phyloP scores from a whole-genome alignment of 92 coral and sea anemone genomes.

The Phenganax marumi region DNA sequence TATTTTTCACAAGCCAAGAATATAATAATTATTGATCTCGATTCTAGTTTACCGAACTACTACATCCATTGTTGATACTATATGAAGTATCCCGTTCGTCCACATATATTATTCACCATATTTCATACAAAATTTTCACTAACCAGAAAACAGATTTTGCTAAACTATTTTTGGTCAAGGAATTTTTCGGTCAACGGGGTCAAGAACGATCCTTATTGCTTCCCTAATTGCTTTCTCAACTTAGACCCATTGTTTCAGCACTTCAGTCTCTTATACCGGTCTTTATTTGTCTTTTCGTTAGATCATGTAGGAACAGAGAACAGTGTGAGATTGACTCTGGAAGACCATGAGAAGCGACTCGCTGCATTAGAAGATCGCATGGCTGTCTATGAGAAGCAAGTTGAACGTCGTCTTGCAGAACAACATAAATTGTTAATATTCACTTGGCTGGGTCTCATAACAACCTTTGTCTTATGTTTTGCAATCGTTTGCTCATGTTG shows the following conservation, averaged over 20 bases:
- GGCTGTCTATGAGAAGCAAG: slow-evolving; percentile 44
- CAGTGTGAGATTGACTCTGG: background rate
- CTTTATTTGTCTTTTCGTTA: background rate
- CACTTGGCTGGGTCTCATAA: slow-evolving; percentile 35
- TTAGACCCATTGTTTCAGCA: background rate
- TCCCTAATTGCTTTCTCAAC: no score
- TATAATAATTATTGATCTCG: background rate
- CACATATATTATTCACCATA: background rate
- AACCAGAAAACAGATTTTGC: background rate
- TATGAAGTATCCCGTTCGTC: background rate
- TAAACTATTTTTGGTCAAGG: background rate
- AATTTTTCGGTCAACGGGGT: no score
- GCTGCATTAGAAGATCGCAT: slow-evolving; percentile 29
- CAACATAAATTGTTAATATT: slow-evolving; percentile 37
- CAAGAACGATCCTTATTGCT: background rate
- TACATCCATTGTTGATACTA: background rate
- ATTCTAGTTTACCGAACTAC: background rate
- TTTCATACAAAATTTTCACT: background rate
- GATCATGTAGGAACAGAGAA: slow-evolving; percentile 16
- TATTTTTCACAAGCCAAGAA: background rate
- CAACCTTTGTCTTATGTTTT: slow-evolving; percentile 41
- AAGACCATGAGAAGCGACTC: slow-evolving; percentile 35
- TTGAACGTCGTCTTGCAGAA: slow-evolving; percentile 28
- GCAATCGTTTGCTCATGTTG: slow-evolving; percentile 45
- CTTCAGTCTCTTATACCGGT: background rate